Base-by-base conservation (phyloP, 30 jellyfish, hydroid and myxozoan genomes). In the Sanderia malayensis region DNA sequence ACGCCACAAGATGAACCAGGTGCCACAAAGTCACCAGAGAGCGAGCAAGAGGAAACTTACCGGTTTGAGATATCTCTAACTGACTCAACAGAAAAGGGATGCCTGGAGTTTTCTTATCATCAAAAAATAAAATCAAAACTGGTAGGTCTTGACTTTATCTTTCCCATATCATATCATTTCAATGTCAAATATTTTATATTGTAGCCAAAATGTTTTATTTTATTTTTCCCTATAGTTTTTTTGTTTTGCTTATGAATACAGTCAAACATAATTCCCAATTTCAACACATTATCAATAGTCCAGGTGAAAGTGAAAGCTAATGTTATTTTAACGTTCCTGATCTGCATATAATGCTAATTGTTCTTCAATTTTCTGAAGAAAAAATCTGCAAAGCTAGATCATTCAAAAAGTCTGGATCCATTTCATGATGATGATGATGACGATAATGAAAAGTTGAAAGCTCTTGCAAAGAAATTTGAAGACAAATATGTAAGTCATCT, bases 381-480 rank as follows among this genome's bases (percentile, higher is more conserved):
- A 49, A 49, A 49, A 24, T 13, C n/a, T 44, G 7, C 22, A 20
- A 74, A 59, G 60, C 60, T 9, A 26, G 93, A 80, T 6, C 60
- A 58, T 20, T 9, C 41, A 23, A 13, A 61, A 11, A 23, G 13
- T 2, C 53, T 34, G 21, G 85, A 45, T 44, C 76, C 82, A 0
- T 70, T 80, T 22, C 53, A 65, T 28, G 79, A 73, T 15, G 84
- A 76, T 55, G 87, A 65, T 28, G 79, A 73, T 15, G 84, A 76
- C 41, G 87, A 70, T 32, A 58, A 59, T 59, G 93, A 61, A 31
- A 72, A 77, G 41, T 55, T 86, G 20, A 76, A 80, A 31, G 97
- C 93, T n/a, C 81, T 88, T 37, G 97, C 97, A 41, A 88, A 88
- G 81, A 88, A 73, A 70, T 80, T 88, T 76, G 97, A 88, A 59